Base-by-base conservation (phyloP, 1,140 invertebrate genomes). In the Ooceraea biroi region DNA sequence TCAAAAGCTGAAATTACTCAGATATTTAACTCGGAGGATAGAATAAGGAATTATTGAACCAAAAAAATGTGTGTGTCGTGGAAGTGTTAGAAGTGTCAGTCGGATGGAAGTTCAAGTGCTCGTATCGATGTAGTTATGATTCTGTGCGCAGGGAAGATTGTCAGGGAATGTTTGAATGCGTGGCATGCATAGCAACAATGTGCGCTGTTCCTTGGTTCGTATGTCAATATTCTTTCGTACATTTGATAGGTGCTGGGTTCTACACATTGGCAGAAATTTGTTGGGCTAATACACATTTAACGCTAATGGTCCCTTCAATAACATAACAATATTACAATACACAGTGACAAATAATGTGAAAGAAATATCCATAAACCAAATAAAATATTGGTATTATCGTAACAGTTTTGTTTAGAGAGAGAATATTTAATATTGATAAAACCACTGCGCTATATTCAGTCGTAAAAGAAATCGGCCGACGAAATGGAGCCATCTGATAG, bases 201-300 rank as follows among this genome's bases (percentile, higher is more conserved):
- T 69, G 73, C 78, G 77, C 55, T 61, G 60, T 87, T 57, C 52
- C 12, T 82, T 84, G 86, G 86, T 88, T 88, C 85, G 86, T 88
- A 88, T 87, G 74, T 84, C 83, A 68, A 77, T 87, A 78, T 86
- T 69, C 48, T 78, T 50, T 57, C 44, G 36, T 48, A 69, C 63
- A 63, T 68, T 19, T 55, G 73, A 77, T 52, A 57, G 76, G 73
- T 76, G 57, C 36, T 69, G 50, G 50, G 41, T 14, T 78, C 68
- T 69, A 69, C 41, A 19, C 8, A 30, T 55, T 57, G 25, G 63
- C 50, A 30, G 7, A 66, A 36, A 52, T 41, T 77, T 36, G 2
- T 7, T 7, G 36, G 36, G 50, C 50, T 4, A n/a, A n/a, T n/a
- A 3, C 36, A 19, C 36, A 1, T 57, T 57, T 3, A 2, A 69